These are phyloP conservation scores for Leucoraja ocellata DNA, from an alignment of 2,797 vertebrate species.

Conservation along the genomic window DNA sequence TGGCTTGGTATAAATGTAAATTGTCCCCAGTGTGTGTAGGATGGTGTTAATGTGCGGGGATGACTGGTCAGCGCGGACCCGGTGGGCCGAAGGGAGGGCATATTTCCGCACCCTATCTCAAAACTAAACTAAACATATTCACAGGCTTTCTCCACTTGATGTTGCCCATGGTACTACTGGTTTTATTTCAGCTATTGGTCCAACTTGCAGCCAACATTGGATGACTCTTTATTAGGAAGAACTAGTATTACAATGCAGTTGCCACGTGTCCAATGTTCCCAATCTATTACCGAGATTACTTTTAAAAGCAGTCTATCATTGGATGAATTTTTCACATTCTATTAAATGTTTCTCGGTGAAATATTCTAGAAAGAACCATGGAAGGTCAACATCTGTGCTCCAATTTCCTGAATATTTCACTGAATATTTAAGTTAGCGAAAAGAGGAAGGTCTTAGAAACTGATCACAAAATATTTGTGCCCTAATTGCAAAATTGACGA, in stretches of 20 bases:
- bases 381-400: neutral
- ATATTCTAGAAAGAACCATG: neutral
- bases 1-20: too few species aligned
- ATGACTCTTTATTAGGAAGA: neutral
- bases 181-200: neutral
- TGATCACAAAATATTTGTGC: neutral
- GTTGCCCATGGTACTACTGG: neutral
- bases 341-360: neutral
- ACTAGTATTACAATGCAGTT: neutral
- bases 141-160: neutral
- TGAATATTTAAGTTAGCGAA: neutral
- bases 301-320: neutral
- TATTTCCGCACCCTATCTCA: too few species aligned
- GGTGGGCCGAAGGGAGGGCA: too few species aligned
- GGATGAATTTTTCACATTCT: neutral
- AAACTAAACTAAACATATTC: neutral
- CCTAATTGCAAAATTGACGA: neutral
- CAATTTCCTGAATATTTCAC: neutral
- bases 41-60: too few species aligned
- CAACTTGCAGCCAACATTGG: neutral
- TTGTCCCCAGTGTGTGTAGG: too few species aligned
- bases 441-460: neutral
- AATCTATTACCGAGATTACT: neutral
- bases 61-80: too few species aligned
- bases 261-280: neutral